Conservation (phyloP, 2,888 invertebrate genomes). For the Nowickia ferox region DNA sequence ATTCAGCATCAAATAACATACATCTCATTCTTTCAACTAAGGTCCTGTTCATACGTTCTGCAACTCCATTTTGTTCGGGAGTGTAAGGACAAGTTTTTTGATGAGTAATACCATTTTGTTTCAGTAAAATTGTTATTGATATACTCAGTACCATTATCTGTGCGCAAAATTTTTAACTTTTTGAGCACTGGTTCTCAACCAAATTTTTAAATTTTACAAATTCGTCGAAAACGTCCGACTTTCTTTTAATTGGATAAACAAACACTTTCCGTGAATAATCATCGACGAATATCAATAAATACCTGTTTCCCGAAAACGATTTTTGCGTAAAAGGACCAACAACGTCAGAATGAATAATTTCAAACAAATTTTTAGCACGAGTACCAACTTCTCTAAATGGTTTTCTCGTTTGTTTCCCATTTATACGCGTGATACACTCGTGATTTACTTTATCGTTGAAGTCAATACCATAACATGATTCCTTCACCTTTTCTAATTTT, state of each 20-base stretch:
- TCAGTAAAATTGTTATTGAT: background rate
- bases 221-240: background rate
- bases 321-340: too few species aligned
- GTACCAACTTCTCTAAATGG: too few species aligned
- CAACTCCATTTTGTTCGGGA: constrained; percentile 76
- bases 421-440: too few species aligned
- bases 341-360: too few species aligned
- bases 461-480: too few species aligned
- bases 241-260: background rate
- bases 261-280: background rate
- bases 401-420: too few species aligned
- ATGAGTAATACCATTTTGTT: background rate
- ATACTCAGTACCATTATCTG: background rate
- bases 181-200: background rate
- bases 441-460: too few species aligned
- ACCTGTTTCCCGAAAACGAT: too few species aligned
- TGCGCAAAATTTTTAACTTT: background rate
- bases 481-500: too few species aligned
- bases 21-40: constrained; percentile 72
- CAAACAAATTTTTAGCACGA: too few species aligned
- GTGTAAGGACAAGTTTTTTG: constrained; percentile 76
- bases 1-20: constrained; percentile 71
- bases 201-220: background rate
- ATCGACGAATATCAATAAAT: too few species aligned
- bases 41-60: constrained; percentile 68